Base-by-base conservation (phyloP, 2,797 vertebrate genomes). In the Tangara arthus region DNA sequence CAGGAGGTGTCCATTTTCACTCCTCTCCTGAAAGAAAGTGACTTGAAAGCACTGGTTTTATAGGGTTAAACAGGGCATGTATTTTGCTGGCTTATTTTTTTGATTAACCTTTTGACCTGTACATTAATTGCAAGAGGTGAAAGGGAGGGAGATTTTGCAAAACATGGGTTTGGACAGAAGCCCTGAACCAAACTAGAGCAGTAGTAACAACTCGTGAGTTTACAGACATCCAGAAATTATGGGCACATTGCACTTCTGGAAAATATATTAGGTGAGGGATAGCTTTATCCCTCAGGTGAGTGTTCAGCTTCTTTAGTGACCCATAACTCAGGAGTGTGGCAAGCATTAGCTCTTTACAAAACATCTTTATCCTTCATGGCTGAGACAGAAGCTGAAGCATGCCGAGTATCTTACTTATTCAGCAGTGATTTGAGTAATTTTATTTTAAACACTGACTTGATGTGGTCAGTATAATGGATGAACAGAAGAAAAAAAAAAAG, bases 211-310 rank as follows among this genome's bases (percentile, higher is more conserved):
- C 95, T 97, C 82, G 60, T 80, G 93, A 95, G 82, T 97, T 97
- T 97, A 97, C 87, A 97, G 97, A 96, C 93, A 96, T 89, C 89
- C 81, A 91, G 94, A 96, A 97, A 96, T 92, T 95, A 97, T 95
- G 95, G 97, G 52, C 88, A 94, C 79, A 95, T 89, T 97, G 92
- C 81, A 95, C 77, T 97, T 98, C 93, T 91, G 61, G 94, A 96
- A 97, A 97, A 97, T 95, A 96, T 96, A 96, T 98, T 96, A 94
- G 85, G 30, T 94, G 95, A 91, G 90, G 94, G 89, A 96, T 96
- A 85, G 88, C 88, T 96, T 96, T 95, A 90, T 97, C 97, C 97
- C 96, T 95, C 94, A 91, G 97, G 97, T 96, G 96, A 96, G 87
- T 47, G 64, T 82, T 96, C 87, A 86, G 90, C 93, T 95, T 82